These are phyloP conservation scores for Hemistola chrysoprasaria DNA, from an alignment of 2,888 invertebrate genomes.

Conservation along the genomic window DNA sequence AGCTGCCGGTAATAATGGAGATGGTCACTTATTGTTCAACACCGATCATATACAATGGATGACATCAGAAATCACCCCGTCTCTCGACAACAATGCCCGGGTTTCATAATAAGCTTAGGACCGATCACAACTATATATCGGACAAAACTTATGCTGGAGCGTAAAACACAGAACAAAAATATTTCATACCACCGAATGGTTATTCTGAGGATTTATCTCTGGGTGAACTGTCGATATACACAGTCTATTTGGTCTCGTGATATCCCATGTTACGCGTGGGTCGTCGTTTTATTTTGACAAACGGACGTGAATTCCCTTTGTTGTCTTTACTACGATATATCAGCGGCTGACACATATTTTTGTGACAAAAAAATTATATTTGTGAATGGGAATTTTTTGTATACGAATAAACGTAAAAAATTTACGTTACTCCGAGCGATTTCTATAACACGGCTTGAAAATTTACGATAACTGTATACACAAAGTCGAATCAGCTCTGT, in stretches of 20 bases:
- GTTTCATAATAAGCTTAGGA: slow-evolving; percentile 63
- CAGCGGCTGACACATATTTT: slow-evolving; percentile 62
- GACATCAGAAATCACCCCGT: slow-evolving; percentile 69
- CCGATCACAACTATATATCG: slow-evolving; percentile 51
- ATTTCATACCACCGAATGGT: slow-evolving; percentile 31
- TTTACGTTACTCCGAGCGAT: slow-evolving; percentile 18
- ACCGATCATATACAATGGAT: slow-evolving; percentile 58
- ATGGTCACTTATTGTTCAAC: slow-evolving; percentile 77
- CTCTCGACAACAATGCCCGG: slow-evolving; percentile 59
- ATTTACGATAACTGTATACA: slow-evolving; percentile 17
- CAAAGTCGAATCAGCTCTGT: neutral
- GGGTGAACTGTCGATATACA: slow-evolving; percentile 34
- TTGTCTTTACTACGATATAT: slow-evolving; percentile 69
- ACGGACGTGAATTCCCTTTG: slow-evolving; percentile 66
- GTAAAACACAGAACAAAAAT: slow-evolving; percentile 44
- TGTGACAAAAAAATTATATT: slow-evolving; percentile 45
- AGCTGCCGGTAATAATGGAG: slow-evolving; percentile 69
- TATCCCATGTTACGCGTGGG: slow-evolving; percentile 68
- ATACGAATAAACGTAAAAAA: slow-evolving; percentile 39
- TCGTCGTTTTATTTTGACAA: slow-evolving; percentile 75
- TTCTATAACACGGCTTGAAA: slow-evolving; percentile 13
- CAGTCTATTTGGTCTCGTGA: slow-evolving; percentile 46
- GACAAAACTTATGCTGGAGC: slow-evolving; percentile 49
- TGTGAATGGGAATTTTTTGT: slow-evolving; percentile 51
- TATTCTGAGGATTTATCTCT: slow-evolving; percentile 41